Base-by-base conservation (phyloP, 2,888 invertebrate genomes). In the Rhyacophila evoluta region DNA sequence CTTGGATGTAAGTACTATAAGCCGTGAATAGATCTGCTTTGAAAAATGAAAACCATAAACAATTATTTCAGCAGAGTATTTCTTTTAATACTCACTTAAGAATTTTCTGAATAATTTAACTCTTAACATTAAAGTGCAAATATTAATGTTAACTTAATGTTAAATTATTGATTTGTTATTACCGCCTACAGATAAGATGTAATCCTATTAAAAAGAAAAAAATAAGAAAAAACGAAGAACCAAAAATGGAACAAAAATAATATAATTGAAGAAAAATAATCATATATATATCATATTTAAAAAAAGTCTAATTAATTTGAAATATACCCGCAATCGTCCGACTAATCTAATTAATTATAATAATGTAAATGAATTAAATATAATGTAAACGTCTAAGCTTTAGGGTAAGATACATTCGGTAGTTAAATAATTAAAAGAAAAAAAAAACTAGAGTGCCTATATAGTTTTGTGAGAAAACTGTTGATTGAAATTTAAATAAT, bases 301-400 rank as follows among this genome's bases (percentile, higher is more conserved):
- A 72, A 79, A 74, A 79, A 70, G n/a, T 72, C 39, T 41, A 81
- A 28, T 39, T 33, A 38, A 80, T 74, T 79, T 74, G 72, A 74
- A 79, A 78, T 81, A 72, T 82, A 82, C 82, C 82, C 82, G 82
- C 82, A 82, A 80, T 82, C 78, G 77, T 82, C 82, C 82, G 81
- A 82, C 76, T 81, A 80, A 37, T 41, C 75, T 80, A 78, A 75
- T 73, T 70, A 55, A 67, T 74, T 10, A 55, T 33, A 33, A 33
- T 33, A 4, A 55, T 25, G 19, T 10, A 55, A 55, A 55, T 10
- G 19, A 55, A 25, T 55, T 55, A 55, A 55, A 55, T 55, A 19
- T 25, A 55, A 55, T 55, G n/a, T n/a, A n/a, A n/a, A n/a, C n/a
- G n/a, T n/a, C n/a, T n/a, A n/a, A n/a, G n/a, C n/a, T n/a, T n/a